These are phyloP conservation scores for Phyllotis vaccarum DNA, from an alignment of 2,797 vertebrate species.

Conservation along the genomic window DNA sequence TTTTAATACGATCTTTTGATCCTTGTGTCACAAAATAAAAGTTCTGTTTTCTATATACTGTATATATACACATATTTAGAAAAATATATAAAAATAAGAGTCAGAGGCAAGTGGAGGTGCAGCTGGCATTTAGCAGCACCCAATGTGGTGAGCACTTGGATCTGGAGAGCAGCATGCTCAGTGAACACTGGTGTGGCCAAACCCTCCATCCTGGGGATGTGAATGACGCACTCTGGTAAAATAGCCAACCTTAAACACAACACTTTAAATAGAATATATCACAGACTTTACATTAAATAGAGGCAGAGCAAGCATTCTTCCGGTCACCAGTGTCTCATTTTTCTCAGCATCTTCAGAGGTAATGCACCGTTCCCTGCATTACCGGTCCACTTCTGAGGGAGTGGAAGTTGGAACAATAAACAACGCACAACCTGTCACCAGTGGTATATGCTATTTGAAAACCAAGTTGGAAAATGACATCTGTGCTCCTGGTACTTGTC, in stretches of 20 bases:
- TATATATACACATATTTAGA: slow-evolving; percentile 78
- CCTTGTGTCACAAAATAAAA: slow-evolving; percentile 83
- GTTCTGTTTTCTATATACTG: slow-evolving; percentile 81
- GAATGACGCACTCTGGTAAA: slow-evolving; percentile 71
- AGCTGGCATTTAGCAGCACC: not conserved
- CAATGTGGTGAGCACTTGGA: not conserved
- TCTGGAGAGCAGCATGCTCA: not conserved
- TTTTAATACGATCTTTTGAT: slow-evolving; percentile 69
- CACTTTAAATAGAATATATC: slow-evolving; percentile 84
- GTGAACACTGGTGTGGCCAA: not conserved
- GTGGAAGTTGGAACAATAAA: slow-evolving; percentile 73
- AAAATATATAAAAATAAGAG: slow-evolving; percentile 89
- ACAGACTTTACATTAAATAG: slow-evolving; percentile 87
- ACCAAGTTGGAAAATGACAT: not conserved
- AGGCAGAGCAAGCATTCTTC: slow-evolving; percentile 74
- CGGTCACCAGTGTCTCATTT: slow-evolving; percentile 79
- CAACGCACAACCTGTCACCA: slow-evolving; percentile 51
- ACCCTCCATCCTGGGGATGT: slow-evolving; percentile 53
- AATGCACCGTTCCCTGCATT: slow-evolving; percentile 69
- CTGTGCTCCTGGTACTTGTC: slow-evolving; percentile 1
- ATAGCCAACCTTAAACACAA: slow-evolving; percentile 76
- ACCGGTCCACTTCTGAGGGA: slow-evolving; percentile 66
- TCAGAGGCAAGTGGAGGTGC: slow-evolving; percentile 76
- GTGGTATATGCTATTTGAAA: not conserved
- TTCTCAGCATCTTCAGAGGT: slow-evolving; percentile 80